phyloP scores from a whole-genome alignment of 2,797 vertebrate species.

The Trachops cirrhosus region DNA sequence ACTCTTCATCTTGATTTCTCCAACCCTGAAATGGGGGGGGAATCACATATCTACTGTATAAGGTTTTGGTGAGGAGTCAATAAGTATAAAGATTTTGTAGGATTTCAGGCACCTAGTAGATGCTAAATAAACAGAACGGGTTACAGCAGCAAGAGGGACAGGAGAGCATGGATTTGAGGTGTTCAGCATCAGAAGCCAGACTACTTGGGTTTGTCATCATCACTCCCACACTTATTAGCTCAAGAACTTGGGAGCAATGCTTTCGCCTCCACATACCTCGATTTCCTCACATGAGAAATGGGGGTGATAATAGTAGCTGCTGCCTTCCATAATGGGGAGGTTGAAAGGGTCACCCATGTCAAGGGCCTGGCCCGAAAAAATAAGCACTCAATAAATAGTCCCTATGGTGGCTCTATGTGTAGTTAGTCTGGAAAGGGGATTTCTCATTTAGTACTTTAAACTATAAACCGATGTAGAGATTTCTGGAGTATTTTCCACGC shows the following conservation, averaged over 20 bases:
- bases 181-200: neutral
- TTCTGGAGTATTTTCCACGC: neutral
- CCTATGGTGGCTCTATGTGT: fast-evolving
- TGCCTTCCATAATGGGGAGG: neutral
- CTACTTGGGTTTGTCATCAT: neutral
- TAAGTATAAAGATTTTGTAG: neutral
- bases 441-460: neutral
- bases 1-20: neutral
- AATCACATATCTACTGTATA: neutral
- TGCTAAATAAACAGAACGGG: neutral
- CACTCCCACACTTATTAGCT: neutral
- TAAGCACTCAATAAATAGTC: neutral
- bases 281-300: neutral
- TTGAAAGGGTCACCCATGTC: neutral
- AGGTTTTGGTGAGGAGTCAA: neutral
- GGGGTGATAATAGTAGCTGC: neutral
- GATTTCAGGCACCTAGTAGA: neutral
- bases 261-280: neutral
- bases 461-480: neutral
- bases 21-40: neutral
- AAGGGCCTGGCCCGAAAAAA: neutral
- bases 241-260: neutral
- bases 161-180: neutral
- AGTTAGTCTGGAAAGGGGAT: neutral
- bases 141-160: neutral